phyloP scores from a whole-genome alignment of 1,140 invertebrate species.

The Heliconius melpomene region DNA sequence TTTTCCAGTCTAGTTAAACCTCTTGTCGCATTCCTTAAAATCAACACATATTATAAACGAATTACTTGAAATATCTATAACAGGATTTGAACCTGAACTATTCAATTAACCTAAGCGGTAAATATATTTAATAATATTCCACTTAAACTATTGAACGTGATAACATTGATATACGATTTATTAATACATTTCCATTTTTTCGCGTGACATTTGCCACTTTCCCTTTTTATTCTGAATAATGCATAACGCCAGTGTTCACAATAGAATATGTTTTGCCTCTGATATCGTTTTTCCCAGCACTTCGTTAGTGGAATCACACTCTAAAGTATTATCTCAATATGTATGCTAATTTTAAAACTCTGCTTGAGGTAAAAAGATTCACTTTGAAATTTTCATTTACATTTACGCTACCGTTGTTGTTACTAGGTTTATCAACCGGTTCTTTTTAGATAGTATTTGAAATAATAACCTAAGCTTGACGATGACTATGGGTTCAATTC shows the following conservation, averaged over 20 bases:
- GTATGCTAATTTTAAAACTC: constrained; percentile 22
- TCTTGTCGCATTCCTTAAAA: no score
- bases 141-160: no score
- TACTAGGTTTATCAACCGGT: not conserved
- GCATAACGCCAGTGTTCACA: constrained; percentile 1
- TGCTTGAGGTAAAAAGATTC: constrained; percentile 18
- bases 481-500: no score
- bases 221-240: not conserved
- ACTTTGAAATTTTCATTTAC: constrained; percentile 14
- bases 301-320: constrained; percentile 19
- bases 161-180: not conserved
- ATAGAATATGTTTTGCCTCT: not conserved
- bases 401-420: not conserved
- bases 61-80: no score
- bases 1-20: no score
- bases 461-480: no score
- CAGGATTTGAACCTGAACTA: no score
- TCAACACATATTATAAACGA: no score
- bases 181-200: not conserved
- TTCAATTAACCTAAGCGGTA: no score
- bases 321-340: constrained; percentile 24
- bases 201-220: not conserved
- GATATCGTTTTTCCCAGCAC: constrained; percentile 15
- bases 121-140: no score
- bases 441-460: not conserved